These are phyloP conservation scores for Ethmia dodecea DNA, from an alignment of 2,888 invertebrate genomes.

Conservation along the genomic window DNA sequence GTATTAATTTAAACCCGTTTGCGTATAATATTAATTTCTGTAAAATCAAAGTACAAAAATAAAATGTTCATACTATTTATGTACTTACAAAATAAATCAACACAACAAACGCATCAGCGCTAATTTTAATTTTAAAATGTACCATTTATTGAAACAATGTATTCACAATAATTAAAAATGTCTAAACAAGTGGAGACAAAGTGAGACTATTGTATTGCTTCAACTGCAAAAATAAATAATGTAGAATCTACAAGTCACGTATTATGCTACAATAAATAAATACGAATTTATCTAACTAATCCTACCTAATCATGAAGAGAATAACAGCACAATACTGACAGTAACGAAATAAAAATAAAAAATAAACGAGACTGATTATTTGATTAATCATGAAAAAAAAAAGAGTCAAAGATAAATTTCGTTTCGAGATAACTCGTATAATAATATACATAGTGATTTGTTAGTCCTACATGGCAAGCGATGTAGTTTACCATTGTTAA, in stretches of 20 bases:
- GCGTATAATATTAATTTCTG: constrained; percentile 23
- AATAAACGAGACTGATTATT: constrained; percentile 26
- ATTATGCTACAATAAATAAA: constrained; percentile 69
- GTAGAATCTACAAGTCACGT: constrained; percentile 50
- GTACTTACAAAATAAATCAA: constrained; percentile 33
- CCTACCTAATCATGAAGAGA: constrained; percentile 60
- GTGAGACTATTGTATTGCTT: constrained; percentile 50
- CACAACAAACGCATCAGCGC: constrained; percentile 29
- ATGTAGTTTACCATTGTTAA: neutral
- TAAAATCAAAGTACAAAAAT: constrained; percentile 35
- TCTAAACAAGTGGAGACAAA: constrained; percentile 46
- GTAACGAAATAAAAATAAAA: constrained; percentile 34
- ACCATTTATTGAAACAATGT: constrained; percentile 12
- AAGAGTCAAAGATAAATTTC: constrained; percentile 37
- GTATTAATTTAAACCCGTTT: constrained; percentile 35
- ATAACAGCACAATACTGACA: constrained; percentile 69
- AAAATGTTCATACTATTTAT: constrained; percentile 23
- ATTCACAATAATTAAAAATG: constrained; percentile 27
- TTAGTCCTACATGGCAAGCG: constrained; percentile 13
- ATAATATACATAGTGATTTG: neutral
- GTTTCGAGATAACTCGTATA: constrained; percentile 31
- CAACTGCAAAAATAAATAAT: constrained; percentile 60
- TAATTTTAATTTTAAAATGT: constrained; percentile 19
- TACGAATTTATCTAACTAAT: constrained; percentile 68
- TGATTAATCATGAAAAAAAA: constrained; percentile 25